Evolutionary conservation across 2,113 vertebrate genomes (phyloP), one percentile per base, ranked within the genome.

Genomic region (Paradoxurus hermaphroditus): DNA sequence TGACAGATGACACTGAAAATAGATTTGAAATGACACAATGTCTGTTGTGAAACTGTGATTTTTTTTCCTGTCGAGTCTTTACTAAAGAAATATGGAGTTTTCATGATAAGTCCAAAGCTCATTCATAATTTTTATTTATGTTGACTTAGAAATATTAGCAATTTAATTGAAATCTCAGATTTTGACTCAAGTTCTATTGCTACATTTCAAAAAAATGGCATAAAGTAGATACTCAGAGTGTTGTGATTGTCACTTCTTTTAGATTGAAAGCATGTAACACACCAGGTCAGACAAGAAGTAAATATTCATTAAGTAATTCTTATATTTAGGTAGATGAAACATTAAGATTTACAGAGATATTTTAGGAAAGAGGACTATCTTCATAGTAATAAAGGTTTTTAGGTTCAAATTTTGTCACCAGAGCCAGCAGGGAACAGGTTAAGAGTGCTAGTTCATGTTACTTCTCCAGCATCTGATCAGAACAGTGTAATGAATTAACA

Each of bases 21-120:
- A 96, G 27, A 97, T 94, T 93, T 65, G 16, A 93, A 91, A 75
- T 78, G 65, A 89, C 53, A 83, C 39, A 78, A 11, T 53, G 27
- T 89, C 27, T 89, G 4, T 53, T 59, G 27, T 91, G 41, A 96
- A 97, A 88, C 91, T 81, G 41, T 77, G 5, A 82, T 77, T 51
- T 51, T 77, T 89, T 95, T n/a, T 65, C n/a, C 53, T 85, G 41
- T 93, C 36, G 90, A 21, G 16, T 34, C 21, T 88, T 63, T 84
- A 88, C n/a, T 73, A 62, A 94, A 72, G 25, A 86, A 93, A 84
- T 36, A 27, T 12, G 6, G 27, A 82, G 23, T 86, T 96, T 93
- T 95, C 27, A 44, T 65, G 29, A 31, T 79, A 12, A 94, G 27
- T 63, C 3, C 11, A 79, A 65, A 89, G 13, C 9, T 53, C n/a